Conservation (phyloP, 2,888 invertebrate genomes). For the Leptopilina syphax region DNA sequence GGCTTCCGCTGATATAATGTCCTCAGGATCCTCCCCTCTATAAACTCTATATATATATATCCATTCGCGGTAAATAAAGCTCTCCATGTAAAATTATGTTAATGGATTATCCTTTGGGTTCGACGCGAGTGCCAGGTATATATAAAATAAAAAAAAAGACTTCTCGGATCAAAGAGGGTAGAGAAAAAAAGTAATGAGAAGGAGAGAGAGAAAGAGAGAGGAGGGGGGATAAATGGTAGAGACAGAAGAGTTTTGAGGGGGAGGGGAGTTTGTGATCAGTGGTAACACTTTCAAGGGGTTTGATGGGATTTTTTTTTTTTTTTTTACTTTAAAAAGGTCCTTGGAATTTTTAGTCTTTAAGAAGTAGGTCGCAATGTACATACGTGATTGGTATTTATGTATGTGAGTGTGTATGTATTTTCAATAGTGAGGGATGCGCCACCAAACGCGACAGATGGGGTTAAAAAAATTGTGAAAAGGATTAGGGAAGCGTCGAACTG, state of each 20-base stretch:
- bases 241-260: conserved; percentile 41
- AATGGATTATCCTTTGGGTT: conserved; percentile 75
- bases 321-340: conserved; percentile 43
- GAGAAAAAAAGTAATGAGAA: conserved; percentile 12
- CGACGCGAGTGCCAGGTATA: conserved; percentile 51
- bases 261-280: conserved; percentile 24
- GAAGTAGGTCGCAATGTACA: conserved; percentile 65
- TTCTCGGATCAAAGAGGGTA: neutral
- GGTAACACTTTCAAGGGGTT: conserved; percentile 29
- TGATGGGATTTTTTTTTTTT: conserved; percentile 37
- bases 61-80: conserved; percentile 56
- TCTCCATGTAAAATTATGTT: conserved; percentile 76
- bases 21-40: conserved; percentile 41
- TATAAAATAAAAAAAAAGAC: conserved; percentile 24
- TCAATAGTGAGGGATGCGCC: conserved; percentile 64
- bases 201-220: conserved; percentile 39
- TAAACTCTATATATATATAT: neutral
- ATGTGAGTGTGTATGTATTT: conserved; percentile 2
- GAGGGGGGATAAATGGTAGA: conserved; percentile 63
- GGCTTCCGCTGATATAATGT: conserved; percentile 73
- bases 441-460: conserved; percentile 75
- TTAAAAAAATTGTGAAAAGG: conserved; percentile 76
- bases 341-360: conserved; percentile 62
- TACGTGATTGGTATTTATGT: conserved; percentile 24
- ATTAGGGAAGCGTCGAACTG: conserved; percentile 73